Percentiles rank a stretch among this genome's conserved stretches.
Evolutionary conservation across 2,888 invertebrate species (phyloP).

Genomic region (Arenicola marina): DNA sequence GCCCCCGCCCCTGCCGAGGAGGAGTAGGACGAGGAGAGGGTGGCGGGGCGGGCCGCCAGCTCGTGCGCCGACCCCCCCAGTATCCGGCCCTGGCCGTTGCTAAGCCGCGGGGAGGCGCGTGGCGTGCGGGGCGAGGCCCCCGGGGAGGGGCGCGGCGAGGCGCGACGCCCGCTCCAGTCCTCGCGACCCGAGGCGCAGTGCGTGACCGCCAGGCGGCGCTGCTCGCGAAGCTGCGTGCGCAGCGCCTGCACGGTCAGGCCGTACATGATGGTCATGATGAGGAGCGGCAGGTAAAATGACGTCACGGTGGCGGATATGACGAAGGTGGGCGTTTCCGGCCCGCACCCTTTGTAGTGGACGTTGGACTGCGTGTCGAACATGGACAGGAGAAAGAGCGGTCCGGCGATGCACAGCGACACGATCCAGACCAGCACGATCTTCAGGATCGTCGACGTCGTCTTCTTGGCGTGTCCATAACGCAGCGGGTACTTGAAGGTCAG

Average conservation of each 20-base stretch:
- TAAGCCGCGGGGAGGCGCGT: background rate
- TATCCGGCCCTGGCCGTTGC: conserved; percentile 5
- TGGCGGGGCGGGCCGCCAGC: background rate
- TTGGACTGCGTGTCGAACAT: conserved; percentile 28
- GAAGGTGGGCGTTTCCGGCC: conserved; percentile 40
- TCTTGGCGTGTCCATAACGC: conserved; percentile 34
- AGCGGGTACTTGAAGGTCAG: conserved; percentile 39
- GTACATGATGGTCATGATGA: conserved; percentile 43
- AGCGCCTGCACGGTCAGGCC: conserved; percentile 38
- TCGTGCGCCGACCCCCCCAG: background rate
- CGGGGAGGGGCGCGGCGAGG: background rate
- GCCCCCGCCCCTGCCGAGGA: background rate
- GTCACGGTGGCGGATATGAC: conserved; percentile 38
- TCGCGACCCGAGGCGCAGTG: conserved; percentile 4
- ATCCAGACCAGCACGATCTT: conserved; percentile 41
- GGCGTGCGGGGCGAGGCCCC: background rate
- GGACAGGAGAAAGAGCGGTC: conserved; percentile 38
- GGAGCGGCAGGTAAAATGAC: conserved; percentile 39
- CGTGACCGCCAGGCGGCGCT: conserved; percentile 24
- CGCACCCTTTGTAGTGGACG: conserved; percentile 36
- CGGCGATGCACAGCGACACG: conserved; percentile 38
- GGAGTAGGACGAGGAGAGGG: background rate
- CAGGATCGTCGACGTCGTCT: conserved; percentile 30
- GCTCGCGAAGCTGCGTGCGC: conserved; percentile 26
- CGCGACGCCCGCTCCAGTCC: background rate